Evolutionary conservation across 2,888 invertebrate species (phyloP).

Genomic region (Parasteatoda lunata): DNA sequence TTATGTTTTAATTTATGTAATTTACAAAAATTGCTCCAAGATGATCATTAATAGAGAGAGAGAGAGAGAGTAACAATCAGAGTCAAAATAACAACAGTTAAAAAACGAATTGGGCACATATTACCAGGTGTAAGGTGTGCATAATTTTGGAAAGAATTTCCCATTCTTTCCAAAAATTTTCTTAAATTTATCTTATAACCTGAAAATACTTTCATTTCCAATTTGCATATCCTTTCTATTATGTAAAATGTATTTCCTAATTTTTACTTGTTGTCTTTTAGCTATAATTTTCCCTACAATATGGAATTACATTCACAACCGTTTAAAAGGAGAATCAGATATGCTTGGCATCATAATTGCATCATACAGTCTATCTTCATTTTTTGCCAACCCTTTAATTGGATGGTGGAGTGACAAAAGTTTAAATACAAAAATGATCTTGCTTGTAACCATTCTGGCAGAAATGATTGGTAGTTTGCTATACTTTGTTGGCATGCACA

Average conservation of each 20-base stretch:
- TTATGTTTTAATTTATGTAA: too few relatives aligned
- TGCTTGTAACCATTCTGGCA: conserved; percentile 73
- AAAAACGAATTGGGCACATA: too few relatives aligned
- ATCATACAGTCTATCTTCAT: conserved; percentile 75
- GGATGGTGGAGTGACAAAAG: conserved; percentile 75
- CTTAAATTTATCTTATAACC: too few relatives aligned
- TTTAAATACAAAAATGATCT: conserved; percentile 73
- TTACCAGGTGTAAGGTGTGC: too few relatives aligned
- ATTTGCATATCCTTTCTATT: too few relatives aligned
- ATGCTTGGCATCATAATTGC: conserved; percentile 75
- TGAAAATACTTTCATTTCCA: too few relatives aligned
- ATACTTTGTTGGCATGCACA: conserved; percentile 75
- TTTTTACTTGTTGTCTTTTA: conserved; percentile 67
- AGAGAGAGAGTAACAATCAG: too few relatives aligned
- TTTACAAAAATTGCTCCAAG: too few relatives aligned
- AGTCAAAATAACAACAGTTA: too few relatives aligned
- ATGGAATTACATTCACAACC: conserved; percentile 74
- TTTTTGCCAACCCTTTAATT: conserved; percentile 74
- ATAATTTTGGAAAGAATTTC: too few relatives aligned
- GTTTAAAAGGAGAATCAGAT: conserved; percentile 73
- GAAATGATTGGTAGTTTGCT: conserved; percentile 74
- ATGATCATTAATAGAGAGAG: too few relatives aligned
- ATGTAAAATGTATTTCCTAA: neutral
- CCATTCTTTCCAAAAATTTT: too few relatives aligned
- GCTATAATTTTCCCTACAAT: conserved; percentile 76